These are phyloP conservation scores for Mesorhabditis sp. DNA, from an alignment of 2,888 invertebrate species.

Conservation along the genomic window DNA sequence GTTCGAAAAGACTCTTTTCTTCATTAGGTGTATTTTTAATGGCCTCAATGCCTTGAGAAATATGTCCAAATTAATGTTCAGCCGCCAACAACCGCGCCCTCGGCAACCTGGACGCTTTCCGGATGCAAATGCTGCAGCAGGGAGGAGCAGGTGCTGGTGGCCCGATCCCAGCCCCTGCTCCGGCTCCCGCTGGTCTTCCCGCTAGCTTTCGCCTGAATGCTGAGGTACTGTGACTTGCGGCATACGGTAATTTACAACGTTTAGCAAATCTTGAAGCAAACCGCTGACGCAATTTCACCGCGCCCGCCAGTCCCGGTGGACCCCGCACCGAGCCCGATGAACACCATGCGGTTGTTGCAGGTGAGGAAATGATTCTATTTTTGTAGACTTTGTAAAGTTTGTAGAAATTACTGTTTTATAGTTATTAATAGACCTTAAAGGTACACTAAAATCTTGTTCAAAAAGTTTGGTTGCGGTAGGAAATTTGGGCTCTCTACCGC, in stretches of 20 bases:
- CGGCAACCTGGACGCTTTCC: neutral
- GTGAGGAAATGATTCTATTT: neutral
- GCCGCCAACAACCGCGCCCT: neutral
- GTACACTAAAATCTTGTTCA: no score
- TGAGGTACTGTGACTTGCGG: neutral
- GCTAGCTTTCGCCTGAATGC: neutral
- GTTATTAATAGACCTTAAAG: no score
- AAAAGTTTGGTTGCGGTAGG: no score
- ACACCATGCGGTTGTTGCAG: constrained; percentile 10
- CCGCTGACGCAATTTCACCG: constrained; percentile 30
- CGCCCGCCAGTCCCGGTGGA: constrained; percentile 47
- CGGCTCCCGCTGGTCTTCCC: constrained; percentile 2
- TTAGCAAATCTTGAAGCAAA: constrained; percentile 20
- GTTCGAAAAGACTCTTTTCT: neutral
- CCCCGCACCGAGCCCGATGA: constrained; percentile 40
- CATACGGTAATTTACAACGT: neutral
- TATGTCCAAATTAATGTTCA: neutral
- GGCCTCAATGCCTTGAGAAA: neutral
- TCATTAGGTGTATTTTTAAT: neutral
- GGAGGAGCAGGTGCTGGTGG: neutral
- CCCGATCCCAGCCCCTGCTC: constrained; percentile 1
- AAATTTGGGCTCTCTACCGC: constrained; percentile 2
- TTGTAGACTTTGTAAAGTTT: no score
- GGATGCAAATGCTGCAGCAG: neutral
- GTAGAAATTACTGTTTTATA: no score